Evolutionary conservation across 64 coral and sea anemone species (phyloP).

Genomic region (Anthopleura sola): DNA sequence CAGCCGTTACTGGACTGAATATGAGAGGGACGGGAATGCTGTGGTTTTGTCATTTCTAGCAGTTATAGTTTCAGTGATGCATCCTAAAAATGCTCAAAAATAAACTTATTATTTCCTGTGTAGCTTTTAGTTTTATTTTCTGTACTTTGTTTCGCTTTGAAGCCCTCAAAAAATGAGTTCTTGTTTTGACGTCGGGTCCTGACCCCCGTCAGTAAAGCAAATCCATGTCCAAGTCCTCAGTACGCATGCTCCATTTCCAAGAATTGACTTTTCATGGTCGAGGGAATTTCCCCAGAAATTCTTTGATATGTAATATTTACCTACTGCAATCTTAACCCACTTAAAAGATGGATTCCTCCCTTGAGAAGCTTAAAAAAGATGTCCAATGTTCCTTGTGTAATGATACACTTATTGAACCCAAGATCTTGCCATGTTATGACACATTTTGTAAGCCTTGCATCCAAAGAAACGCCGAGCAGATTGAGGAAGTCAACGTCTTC

Average conservation of each 20-base stretch:
- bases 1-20: no score
- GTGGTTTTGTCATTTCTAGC: no score
- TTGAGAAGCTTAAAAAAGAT: not conserved
- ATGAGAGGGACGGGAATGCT: no score
- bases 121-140: no score
- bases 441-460: not conserved
- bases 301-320: not conserved
- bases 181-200: no score
- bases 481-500: not conserved
- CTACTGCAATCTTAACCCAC: not conserved
- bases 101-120: no score
- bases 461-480: not conserved
- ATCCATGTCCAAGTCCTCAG: not conserved
- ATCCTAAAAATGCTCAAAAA: no score
- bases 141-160: no score
- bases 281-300: not conserved
- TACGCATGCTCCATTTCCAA: conserved; percentile 3
- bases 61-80: no score
- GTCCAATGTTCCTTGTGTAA: not conserved
- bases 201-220: not conserved
- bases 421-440: not conserved
- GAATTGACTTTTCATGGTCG: not conserved
- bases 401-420: not conserved
- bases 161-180: no score
- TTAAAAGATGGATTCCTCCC: not conserved